Evolutionary conservation across 2,797 vertebrate species (phyloP).

Genomic region (Linurgus olivaceus): DNA sequence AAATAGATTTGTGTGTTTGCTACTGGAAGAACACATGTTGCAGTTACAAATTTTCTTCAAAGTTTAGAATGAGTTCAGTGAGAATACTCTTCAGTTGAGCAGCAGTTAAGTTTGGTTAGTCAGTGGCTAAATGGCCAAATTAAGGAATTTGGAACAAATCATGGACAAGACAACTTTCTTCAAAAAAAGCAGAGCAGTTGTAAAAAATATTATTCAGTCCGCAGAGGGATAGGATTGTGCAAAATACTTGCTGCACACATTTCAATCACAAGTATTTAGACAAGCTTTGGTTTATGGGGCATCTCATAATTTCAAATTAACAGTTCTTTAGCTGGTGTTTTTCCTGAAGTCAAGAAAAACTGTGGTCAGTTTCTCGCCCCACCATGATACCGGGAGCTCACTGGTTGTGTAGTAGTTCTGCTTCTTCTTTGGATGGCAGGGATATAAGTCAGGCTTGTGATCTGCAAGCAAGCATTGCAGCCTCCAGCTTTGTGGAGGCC

Average conservation of each 20-base stretch:
- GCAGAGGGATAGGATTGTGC: not conserved
- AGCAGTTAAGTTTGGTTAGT: accelerated
- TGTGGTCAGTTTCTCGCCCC: accelerated
- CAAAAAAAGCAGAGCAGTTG: not conserved
- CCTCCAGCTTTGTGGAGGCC: not conserved
- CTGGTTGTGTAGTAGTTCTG: not conserved
- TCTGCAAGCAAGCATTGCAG: not conserved
- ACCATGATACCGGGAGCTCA: not conserved
- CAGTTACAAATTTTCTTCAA: not conserved
- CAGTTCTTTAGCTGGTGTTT: not conserved
- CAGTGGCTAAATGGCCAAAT: not conserved
- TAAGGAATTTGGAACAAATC: not conserved
- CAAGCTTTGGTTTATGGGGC: not conserved
- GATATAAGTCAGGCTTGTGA: not conserved
- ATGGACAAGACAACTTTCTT: not conserved
- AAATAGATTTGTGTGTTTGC: not conserved
- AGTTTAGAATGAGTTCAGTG: not conserved
- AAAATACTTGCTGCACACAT: not conserved
- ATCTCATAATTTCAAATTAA: not conserved
- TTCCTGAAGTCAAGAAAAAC: not conserved
- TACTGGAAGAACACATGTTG: not conserved
- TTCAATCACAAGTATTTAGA: not conserved
- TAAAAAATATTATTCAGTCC: not conserved
- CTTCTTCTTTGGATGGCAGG: not conserved
- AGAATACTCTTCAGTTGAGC: not conserved